Evolutionary conservation across 2,113 vertebrate genomes (phyloP), one percentile per base, ranked within the genome.

Genomic region (Daphoenositta chrysoptera): DNA sequence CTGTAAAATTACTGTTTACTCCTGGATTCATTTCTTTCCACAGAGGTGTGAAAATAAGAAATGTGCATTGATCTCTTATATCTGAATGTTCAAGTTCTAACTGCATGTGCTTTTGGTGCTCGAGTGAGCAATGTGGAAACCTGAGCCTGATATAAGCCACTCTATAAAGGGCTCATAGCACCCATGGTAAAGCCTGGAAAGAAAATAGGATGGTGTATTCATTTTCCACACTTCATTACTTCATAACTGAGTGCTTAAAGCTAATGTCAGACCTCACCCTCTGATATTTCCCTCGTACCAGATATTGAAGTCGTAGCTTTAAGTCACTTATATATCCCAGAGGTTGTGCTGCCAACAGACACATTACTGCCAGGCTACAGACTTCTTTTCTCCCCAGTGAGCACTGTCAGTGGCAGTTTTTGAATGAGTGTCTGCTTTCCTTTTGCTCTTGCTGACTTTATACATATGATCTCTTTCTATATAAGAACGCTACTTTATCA

Each of bases 1-100:
- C 13, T 48, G 13, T 37, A 53, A 65, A 15, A 2, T 54, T 54
- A 47, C 0, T 0, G 0, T 50, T 19, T 54, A 44, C 3, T 47
- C 11, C 24, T 40, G 47, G 22, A 45, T 17, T 37, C 1, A 26
- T 19, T 53, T 63, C n/a, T 63, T 63, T 37, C 35, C 2, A 3
- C 4, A 75, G 24, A 57, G 17, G 6, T 54, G 15, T 75, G 39
- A 63, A 82, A 73, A 77, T 44, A 73, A 69, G 13, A 14, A n/a
- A 37, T 31, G 18, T 24, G 7, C 7, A 7, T 71, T 71, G 28
- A 7, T 80, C 2, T 77, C 13, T 53, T 40, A 45, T 8, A 31
- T 75, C n/a, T 75, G 45, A 71, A 58, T 61, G 11, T 19, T 75
- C 6, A 20, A 2, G 37, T 82, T 82, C 37, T 53, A 44, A 19